Base-by-base conservation (phyloP, 1,140 invertebrate species). In the Zaprionus gabonicus region DNA sequence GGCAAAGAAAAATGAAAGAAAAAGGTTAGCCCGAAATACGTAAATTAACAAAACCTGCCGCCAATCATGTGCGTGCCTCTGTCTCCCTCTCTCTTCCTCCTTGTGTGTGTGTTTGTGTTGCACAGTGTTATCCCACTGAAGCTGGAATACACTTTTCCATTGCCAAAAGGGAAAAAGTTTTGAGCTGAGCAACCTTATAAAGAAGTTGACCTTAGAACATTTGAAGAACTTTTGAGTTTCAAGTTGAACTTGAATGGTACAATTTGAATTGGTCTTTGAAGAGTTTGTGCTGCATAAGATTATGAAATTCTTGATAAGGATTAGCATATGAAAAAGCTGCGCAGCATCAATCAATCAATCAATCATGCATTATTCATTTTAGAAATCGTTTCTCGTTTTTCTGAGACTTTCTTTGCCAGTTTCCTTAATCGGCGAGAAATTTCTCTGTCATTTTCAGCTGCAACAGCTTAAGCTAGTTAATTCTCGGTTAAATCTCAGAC, bases 1-100 rank as follows among this genome's bases (percentile, higher is more conserved):
- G 12, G 13, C 13, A 59, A 67, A 34, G 17, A 1, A 53, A 17
- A 51, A 62, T 25, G 36, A 20, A 17, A 12, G 46, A 41, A 55
- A 78, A 66, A 71, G 46, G 60, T 69, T 74, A 55, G 53, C 67
- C 59, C 44, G 46, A 78, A 80, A 71, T 67, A 75, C 83, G 83
- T 75, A 86, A 87, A 86, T 87, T 82, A 87, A 87, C 80, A 87
- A 82, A 87, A 87, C 79, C 82, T 86, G 82, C 80, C 80, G 76
- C 82, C 82, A 86, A 86, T 86, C 82, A 86, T 86, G 80, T 66
- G 57, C 65, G 67, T 71, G 68, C 6, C 20, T 65, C 44, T 66
- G 41, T 64, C 9, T 34, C 31, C 9, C 31, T 34, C 9, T 34
- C 31, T 34, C 9, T 10, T 1, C 9, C 3, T 44, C 9, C 44